phyloP scores from a whole-genome alignment of 2,888 invertebrate species.

The Cepaea hortensis region DNA sequence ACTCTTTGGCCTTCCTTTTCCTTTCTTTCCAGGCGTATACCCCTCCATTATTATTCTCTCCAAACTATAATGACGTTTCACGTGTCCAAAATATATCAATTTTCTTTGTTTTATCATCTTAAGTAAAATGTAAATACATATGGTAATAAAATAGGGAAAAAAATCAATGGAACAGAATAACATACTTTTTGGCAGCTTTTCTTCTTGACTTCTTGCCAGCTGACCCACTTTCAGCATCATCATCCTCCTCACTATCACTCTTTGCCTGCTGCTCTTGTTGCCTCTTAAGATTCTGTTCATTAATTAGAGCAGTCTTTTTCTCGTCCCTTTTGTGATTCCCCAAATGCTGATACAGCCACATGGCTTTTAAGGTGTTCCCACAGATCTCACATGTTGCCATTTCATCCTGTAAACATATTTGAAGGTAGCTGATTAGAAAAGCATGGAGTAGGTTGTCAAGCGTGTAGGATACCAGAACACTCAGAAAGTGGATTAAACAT shows the following conservation, averaged over 20 bases:
- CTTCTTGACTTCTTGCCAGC: not conserved
- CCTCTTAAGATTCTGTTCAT: not conserved
- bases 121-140: no score
- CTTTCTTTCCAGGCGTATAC: no score
- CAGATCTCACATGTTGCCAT: slow-evolving; percentile 20
- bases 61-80: no score
- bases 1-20: no score
- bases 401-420: slow-evolving; percentile 21
- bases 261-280: not conserved
- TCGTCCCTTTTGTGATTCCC: slow-evolving; percentile 6
- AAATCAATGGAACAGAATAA: not conserved
- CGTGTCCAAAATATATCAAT: no score
- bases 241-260: not conserved
- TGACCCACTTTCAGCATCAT: not conserved
- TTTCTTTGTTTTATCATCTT: no score
- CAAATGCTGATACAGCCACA: slow-evolving; percentile 38
- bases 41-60: no score
- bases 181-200: slow-evolving; percentile 40
- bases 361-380: not conserved
- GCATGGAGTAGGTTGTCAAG: no score
- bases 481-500: no score
- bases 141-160: no score
- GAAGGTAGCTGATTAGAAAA: no score
- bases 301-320: not conserved
- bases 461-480: no score